These are phyloP conservation scores for Heterodera schachtii DNA, from an alignment of 1,140 invertebrate species.

Conservation along the genomic window DNA sequence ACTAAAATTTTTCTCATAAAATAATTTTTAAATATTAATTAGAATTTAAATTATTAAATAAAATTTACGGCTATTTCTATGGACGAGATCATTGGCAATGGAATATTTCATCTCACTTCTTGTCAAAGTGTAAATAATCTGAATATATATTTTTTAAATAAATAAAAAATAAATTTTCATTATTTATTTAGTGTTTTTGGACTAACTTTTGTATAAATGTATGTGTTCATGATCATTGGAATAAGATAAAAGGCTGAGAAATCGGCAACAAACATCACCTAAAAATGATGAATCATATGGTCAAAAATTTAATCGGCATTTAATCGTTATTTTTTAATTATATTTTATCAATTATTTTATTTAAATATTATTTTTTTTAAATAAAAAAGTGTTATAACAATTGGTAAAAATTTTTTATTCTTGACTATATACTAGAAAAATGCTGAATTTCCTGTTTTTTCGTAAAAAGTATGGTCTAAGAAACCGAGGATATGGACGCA, in stretches of 20 bases:
- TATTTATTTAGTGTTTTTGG: background rate
- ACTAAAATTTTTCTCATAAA: too few relatives aligned
- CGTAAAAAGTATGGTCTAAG: background rate
- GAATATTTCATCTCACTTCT: constrained; percentile 65
- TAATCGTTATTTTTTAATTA: too few relatives aligned
- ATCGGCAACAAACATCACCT: constrained; percentile 56
- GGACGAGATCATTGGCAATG: constrained; percentile 8
- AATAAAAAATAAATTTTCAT: background rate
- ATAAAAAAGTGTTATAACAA: too few relatives aligned
- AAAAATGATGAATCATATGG: background rate
- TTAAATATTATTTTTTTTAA: background rate
- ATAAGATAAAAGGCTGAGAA: constrained; percentile 60
- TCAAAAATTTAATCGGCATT: background rate
- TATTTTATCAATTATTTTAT: background rate
- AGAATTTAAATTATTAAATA: background rate
- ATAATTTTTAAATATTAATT: too few relatives aligned
- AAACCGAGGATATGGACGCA: too few relatives aligned
- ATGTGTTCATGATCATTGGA: constrained; percentile 63
- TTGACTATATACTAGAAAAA: background rate
- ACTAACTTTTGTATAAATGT: constrained; percentile 56
- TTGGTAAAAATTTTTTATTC: too few relatives aligned
- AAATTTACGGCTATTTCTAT: background rate
- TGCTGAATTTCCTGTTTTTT: background rate
- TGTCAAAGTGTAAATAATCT: constrained; percentile 68
- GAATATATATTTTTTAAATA: background rate